A percentile compares a stretch with the other conserved stretches of the same genome.
Evolutionary conservation across 2,797 vertebrate genomes (phyloP).

Genomic region (Strix occidentalis): DNA sequence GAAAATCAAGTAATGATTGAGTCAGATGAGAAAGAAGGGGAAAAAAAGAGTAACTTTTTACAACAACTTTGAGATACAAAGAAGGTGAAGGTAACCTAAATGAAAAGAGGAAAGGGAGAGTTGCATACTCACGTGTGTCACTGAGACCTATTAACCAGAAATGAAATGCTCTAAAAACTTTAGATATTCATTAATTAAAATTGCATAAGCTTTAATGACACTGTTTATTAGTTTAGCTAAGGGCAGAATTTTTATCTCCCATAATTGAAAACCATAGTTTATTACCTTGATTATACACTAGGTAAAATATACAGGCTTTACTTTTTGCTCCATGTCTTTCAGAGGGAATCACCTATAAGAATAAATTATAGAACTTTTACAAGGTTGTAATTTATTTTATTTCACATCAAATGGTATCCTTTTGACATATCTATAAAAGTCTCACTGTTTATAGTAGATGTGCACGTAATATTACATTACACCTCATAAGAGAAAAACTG

Average conservation of each 20-base stretch:
- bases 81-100: not conserved
- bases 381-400: conserved; percentile 72
- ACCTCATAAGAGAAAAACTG: conserved; percentile 72
- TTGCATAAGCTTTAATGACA: conserved; percentile 60
- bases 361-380: conserved; percentile 70
- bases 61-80: not conserved
- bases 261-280: conserved; percentile 49
- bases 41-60: not conserved
- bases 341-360: not conserved
- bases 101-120: not conserved
- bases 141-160: conserved; percentile 8
- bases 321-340: conserved; percentile 26
- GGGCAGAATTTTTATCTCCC: conserved; percentile 58
- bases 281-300: conserved; percentile 47
- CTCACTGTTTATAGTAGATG: conserved; percentile 72
- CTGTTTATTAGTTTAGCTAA: conserved; percentile 66
- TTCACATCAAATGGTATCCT: conserved; percentile 67
- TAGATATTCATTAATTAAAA: conserved; percentile 57
- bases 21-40: not conserved
- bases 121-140: not conserved
- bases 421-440: conserved; percentile 73
- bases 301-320: conserved; percentile 49
- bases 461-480: conserved; percentile 74
- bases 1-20: conserved; percentile 3
- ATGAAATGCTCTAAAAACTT: conserved; percentile 41